Percentiles rank a stretch among this genome's conserved stretches.
phyloP scores from a whole-genome alignment of 2,888 invertebrate species.

The Lycocerus yunnanus region DNA sequence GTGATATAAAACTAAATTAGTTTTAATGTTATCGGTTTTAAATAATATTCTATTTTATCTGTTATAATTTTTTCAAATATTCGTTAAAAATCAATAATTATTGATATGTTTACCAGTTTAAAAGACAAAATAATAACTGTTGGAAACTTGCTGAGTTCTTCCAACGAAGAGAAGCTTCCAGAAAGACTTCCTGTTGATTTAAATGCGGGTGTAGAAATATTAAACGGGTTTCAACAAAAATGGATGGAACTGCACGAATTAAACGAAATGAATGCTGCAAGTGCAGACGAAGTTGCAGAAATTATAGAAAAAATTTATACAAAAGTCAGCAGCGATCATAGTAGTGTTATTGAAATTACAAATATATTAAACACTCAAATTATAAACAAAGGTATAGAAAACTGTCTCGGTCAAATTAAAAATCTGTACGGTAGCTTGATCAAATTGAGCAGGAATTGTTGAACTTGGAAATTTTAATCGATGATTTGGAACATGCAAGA shows the following conservation, averaged over 20 bases:
- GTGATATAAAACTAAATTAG: background rate
- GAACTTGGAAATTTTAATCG: constrained; percentile 70
- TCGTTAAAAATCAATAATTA: background rate
- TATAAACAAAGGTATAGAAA: constrained; percentile 55
- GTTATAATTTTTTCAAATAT: background rate
- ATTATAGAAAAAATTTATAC: constrained; percentile 54
- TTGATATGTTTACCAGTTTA: constrained; percentile 57
- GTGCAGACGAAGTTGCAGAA: constrained; percentile 61
- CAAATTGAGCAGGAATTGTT: constrained; percentile 68
- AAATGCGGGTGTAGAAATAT: constrained; percentile 70
- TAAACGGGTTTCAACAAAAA: constrained; percentile 71
- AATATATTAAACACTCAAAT: constrained; percentile 48
- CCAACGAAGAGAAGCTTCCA: constrained; percentile 12
- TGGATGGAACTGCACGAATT: constrained; percentile 73
- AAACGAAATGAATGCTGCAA: constrained; percentile 70
- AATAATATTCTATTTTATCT: background rate
- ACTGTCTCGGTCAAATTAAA: constrained; percentile 60
- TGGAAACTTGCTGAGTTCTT: constrained; percentile 20
- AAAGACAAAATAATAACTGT: constrained; percentile 59
- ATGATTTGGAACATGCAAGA: constrained; percentile 70
- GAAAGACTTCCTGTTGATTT: constrained; percentile 52
- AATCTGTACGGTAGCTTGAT: constrained; percentile 61
- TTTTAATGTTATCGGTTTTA: background rate
- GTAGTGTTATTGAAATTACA: constrained; percentile 44
- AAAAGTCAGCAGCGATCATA: constrained; percentile 43